Conservation (phyloP, 2,888 invertebrate genomes). For the Ichneumoninae sp. region DNA sequence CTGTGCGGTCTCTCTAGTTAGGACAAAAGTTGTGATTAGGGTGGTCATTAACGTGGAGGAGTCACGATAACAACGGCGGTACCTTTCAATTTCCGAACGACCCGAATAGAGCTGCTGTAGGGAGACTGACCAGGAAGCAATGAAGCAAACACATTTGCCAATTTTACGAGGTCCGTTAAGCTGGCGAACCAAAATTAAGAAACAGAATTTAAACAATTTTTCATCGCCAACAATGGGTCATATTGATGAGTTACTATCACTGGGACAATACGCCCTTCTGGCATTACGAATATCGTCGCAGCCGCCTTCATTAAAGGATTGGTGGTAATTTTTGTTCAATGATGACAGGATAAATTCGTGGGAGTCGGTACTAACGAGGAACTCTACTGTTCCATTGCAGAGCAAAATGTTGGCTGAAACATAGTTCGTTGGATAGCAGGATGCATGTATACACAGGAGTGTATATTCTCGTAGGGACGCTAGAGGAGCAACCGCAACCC, state of each 20-base stretch:
- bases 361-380: not conserved
- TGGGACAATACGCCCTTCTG: no score
- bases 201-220: not conserved
- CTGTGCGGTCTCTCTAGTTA: not conserved
- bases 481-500: slow-evolving; percentile 61
- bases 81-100: not conserved
- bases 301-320: not conserved
- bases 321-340: not conserved
- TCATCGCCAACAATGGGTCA: no score
- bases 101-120: not conserved
- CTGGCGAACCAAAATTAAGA: not conserved
- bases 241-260: no score
- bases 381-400: slow-evolving; percentile 6
- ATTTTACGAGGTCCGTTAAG: not conserved
- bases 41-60: not conserved
- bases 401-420: slow-evolving; percentile 7
- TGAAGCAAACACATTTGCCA: not conserved
- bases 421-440: not conserved
- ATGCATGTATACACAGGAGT: not conserved
- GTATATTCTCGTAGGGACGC: slow-evolving; percentile 14
- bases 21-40: not conserved
- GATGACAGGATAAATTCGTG: not conserved
- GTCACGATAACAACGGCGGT: not conserved
- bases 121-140: not conserved
- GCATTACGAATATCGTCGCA: no score